phyloP scores from a whole-genome alignment of 1,140 invertebrate species.

The Ptiloglossa arizonensis region DNA sequence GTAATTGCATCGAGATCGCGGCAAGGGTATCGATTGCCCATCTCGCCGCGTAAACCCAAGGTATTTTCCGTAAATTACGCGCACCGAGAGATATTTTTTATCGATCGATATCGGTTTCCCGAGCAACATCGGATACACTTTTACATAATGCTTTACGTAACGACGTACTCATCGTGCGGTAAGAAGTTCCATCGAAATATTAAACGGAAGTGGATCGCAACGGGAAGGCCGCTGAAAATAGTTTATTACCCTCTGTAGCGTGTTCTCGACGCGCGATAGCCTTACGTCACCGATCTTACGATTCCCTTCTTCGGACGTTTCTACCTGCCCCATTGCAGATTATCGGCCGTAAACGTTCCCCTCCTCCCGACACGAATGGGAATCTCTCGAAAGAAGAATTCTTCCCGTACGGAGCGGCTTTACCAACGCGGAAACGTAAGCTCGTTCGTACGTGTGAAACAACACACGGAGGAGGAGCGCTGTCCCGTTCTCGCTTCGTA shows the following conservation, averaged over 20 bases:
- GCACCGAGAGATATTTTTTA: constrained; percentile 7
- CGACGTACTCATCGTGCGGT: not conserved
- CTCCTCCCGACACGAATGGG: not conserved
- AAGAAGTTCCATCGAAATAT: constrained; percentile 6
- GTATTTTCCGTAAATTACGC: constrained; percentile 20
- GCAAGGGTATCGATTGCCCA: not conserved
- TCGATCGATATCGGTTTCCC: constrained; percentile 17
- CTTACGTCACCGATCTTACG: too few species aligned
- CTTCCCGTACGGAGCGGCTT: not conserved
- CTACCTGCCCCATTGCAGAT: too few species aligned
- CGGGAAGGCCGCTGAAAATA: constrained; percentile 7
- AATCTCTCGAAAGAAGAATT: not conserved
- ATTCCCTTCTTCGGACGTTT: not conserved
- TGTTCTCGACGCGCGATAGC: not conserved
- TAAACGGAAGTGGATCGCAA: constrained; percentile 26
- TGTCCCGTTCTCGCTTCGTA: too few species aligned
- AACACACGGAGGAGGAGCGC: too few species aligned
- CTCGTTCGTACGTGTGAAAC: too few species aligned
- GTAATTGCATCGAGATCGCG: not conserved
- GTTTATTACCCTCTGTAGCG: constrained; percentile 6
- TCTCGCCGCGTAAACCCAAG: not conserved
- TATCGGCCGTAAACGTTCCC: not conserved
- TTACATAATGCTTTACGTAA: constrained; percentile 40
- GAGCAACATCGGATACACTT: constrained; percentile 11
- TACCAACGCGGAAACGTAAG: too few species aligned